Evolutionary conservation across 2,888 invertebrate species (phyloP), one percentile per base, ranked within the genome.

Genomic region (Rhamnusium bicolor): DNA sequence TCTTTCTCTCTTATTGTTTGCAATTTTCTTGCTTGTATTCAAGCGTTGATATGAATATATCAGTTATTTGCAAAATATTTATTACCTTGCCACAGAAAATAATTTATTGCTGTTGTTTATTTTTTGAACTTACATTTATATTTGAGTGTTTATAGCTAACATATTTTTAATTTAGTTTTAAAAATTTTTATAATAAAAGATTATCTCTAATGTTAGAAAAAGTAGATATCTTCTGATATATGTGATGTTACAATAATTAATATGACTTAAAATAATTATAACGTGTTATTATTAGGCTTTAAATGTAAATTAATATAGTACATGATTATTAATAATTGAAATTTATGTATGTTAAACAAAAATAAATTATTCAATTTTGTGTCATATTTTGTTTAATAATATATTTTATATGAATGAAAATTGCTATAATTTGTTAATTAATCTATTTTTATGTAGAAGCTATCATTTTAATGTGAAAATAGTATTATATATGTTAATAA

Each of bases 171-270:
- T 40, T 19, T 61, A 61, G 12, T n/a, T 54, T 66, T 66, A 32
- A 54, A n/a, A 40, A 18, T 46, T 56, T 62, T 60, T 61, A 70
- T 71, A 69, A 67, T 78, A 54, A 21, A 2, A 46, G 46, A 67
- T 67, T 56, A 46, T 40, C 51, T 51, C 51, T 67, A 54, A 54
- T 56, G 46, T 76, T 78, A 73, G 73, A 69, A 76, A 72, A 73
- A 73, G 75, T 80, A 80, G 80, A 78, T 78, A 83, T 81, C 79
- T 80, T 82, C 82, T 81, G 76, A 84, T 86, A 84, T 84, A 85
- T 86, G 85, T 86, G 86, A 86, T 86, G 86, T 86, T 86, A 85
- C 85, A 85, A 86, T 85, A 85, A 86, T 80, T 77, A 78, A 76
- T 73, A 78, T 76, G 72, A 78, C 60, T 72, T 72, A 73, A 76